Percentiles rank a stretch among this genome's conserved stretches.
Evolutionary conservation across 2,888 invertebrate genomes (phyloP).

Genomic region (Drosophila infuscata): DNA sequence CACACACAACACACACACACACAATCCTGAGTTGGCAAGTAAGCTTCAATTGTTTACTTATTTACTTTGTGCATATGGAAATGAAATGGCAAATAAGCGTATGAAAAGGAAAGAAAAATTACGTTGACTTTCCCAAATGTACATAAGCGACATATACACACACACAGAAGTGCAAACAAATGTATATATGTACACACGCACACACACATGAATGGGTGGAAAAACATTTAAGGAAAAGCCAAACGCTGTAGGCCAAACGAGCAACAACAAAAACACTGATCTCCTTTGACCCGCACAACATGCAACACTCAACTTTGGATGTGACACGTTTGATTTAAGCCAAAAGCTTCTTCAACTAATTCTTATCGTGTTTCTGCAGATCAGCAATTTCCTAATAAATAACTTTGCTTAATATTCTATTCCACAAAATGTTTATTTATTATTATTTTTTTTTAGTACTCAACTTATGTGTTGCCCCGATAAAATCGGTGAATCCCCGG

Average conservation of each 20-base stretch:
- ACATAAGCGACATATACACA: slow-evolving; percentile 36
- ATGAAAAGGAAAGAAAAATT: slow-evolving; percentile 68
- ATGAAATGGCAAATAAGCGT: slow-evolving; percentile 74
- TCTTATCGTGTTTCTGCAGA: background rate
- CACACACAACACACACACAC: slow-evolving; percentile 21
- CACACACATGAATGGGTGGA: slow-evolving; percentile 7
- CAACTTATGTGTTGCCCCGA: background rate
- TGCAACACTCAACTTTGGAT: slow-evolving; percentile 13
- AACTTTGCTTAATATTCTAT: background rate
- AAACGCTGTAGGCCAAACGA: slow-evolving; percentile 21
- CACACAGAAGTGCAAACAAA: slow-evolving; percentile 7
- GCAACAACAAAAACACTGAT: slow-evolving; percentile 26
- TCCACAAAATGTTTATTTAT: background rate
- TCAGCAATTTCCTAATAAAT: background rate
- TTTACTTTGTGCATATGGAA: slow-evolving; percentile 78
- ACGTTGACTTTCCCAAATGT: slow-evolving; percentile 69
- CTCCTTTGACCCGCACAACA: background rate
- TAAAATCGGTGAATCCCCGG: background rate
- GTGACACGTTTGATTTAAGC: slow-evolving; percentile 16
- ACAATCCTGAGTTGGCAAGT: slow-evolving; percentile 41
- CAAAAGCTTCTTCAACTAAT: slow-evolving; percentile 31
- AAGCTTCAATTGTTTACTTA: slow-evolving; percentile 71
- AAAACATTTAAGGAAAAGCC: slow-evolving; percentile 21
- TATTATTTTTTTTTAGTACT: background rate
- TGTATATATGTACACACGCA: slow-evolving; percentile 2